Conservation (phyloP, 2,113 vertebrate genomes). For the Axis porcinus region DNA sequence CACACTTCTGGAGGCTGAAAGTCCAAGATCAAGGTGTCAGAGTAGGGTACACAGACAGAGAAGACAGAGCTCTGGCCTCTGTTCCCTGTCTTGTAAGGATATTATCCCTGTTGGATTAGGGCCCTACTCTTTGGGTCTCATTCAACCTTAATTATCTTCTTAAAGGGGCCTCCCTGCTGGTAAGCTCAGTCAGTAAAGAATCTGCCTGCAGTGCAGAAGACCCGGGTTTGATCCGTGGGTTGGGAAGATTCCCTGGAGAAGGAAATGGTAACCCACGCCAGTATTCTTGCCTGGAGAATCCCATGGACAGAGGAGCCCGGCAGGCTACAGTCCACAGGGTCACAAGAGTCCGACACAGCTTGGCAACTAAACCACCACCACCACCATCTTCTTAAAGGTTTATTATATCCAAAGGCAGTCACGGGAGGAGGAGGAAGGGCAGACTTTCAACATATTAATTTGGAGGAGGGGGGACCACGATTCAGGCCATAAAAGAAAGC, state of each 20-base stretch:
- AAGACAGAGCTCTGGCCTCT: background rate
- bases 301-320: background rate
- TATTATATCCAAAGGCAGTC: background rate
- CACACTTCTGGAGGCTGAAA: background rate
- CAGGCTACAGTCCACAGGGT: background rate
- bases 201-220: background rate
- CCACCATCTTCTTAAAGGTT: background rate
- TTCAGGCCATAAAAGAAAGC: background rate
- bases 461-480: accelerated
- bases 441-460: background rate
- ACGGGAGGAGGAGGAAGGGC: accelerated
- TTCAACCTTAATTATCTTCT: background rate
- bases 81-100: background rate
- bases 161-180: background rate
- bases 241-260: background rate
- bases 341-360: accelerated
- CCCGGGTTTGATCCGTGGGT: accelerated
- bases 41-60: accelerated
- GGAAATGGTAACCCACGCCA: background rate
- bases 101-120: background rate
- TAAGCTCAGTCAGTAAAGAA: background rate
- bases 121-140: background rate
- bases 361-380: background rate
- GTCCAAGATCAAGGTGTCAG: background rate
- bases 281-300: background rate